phyloP scores from a whole-genome alignment of 1,140 invertebrate genomes.

The Heterodera schachtii region DNA sequence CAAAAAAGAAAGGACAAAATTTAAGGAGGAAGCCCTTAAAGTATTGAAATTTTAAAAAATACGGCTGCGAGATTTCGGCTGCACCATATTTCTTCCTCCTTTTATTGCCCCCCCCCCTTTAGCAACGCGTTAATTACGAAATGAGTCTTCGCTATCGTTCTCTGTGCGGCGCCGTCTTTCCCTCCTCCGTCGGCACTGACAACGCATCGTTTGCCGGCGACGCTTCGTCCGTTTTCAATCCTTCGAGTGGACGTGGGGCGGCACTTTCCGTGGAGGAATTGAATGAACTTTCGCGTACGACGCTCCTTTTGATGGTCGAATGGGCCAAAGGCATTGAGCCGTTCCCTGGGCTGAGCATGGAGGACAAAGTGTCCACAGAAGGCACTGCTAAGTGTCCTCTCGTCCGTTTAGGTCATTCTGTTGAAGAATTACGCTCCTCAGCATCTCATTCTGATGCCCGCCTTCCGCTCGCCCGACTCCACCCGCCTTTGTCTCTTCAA shows the following conservation, averaged over 20 bases:
- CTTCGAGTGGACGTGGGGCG: background rate
- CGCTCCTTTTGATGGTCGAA: constrained; percentile 62
- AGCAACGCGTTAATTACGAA: constrained; percentile 58
- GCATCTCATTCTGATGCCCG: constrained; percentile 65
- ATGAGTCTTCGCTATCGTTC: constrained; percentile 59
- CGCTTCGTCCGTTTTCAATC: constrained; percentile 12
- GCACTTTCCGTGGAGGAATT: constrained; percentile 44
- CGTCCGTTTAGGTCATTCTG: constrained; percentile 36
- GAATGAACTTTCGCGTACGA: constrained; percentile 64
- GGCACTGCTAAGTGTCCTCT: background rate
- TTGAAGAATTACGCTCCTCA: constrained; percentile 64
- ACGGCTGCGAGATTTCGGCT: no score
- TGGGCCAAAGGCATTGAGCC: constrained; percentile 59
- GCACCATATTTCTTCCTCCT: no score
- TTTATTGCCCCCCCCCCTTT: constrained; percentile 31
- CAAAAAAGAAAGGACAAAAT: no score
- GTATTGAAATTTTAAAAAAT: no score
- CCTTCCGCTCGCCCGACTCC: constrained; percentile 63
- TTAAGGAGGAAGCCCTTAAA: no score
- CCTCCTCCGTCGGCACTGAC: background rate
- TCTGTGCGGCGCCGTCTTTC: constrained; percentile 23
- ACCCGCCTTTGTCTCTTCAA: constrained; percentile 65
- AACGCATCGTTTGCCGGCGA: background rate
- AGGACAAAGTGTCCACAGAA: constrained; percentile 51
- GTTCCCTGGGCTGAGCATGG: constrained; percentile 52